Evolutionary conservation across 2,113 vertebrate genomes (phyloP).

Genomic region (Ochotona curzoniae): DNA sequence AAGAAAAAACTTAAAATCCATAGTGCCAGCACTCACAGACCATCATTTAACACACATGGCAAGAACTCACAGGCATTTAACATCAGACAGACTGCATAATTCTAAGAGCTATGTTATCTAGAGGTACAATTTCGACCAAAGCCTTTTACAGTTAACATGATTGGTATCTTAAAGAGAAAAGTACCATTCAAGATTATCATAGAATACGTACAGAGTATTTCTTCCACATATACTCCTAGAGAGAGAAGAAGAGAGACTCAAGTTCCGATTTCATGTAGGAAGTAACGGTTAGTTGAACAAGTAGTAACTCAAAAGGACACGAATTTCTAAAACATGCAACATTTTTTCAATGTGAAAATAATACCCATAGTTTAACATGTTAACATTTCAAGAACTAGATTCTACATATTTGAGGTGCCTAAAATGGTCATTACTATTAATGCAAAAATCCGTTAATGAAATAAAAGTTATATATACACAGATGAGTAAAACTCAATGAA

Average conservation of each 20-base stretch:
- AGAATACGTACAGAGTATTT: not conserved
- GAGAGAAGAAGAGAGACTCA: not conserved
- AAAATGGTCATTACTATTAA: conserved; percentile 11
- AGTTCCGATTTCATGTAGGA: not conserved
- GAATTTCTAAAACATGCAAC: not conserved
- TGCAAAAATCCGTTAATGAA: conserved; percentile 6
- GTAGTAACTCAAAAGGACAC: not conserved
- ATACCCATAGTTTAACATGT: not conserved
- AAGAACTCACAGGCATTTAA: conserved; percentile 33
- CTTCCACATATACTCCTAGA: not conserved
- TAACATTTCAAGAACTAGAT: not conserved
- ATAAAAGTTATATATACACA: not conserved
- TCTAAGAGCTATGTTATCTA: not conserved
- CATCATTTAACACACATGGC: not conserved
- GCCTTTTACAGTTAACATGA: not conserved
- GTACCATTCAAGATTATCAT: not conserved
- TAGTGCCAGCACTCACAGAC: not conserved
- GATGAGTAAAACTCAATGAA: conserved; percentile 6
- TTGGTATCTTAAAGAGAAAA: not conserved
- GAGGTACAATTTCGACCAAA: not conserved
- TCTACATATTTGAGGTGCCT: not conserved
- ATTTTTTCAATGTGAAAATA: not conserved
- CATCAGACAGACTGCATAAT: not conserved
- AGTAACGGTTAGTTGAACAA: not conserved
- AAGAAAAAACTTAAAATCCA: not conserved